Conservation (phyloP, 1,140 invertebrate species). For the Bombus pyrosoma region DNA sequence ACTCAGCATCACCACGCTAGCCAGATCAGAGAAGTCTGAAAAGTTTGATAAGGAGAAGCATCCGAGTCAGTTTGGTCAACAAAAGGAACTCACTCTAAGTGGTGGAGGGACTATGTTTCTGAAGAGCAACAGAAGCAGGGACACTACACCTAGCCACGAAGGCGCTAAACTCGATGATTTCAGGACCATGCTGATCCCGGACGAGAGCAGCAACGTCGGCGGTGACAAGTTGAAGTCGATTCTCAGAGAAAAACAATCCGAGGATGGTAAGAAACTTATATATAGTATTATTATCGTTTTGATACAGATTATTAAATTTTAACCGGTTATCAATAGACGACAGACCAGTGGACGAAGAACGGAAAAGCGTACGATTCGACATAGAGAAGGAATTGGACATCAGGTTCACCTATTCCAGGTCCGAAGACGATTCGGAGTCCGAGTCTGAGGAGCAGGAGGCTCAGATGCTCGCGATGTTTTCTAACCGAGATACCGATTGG, state of each 20-base stretch:
- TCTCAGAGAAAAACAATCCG: slow-evolving; percentile 86
- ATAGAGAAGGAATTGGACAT: slow-evolving; percentile 79
- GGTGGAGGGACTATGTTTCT: slow-evolving; percentile 88
- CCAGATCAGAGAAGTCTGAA: slow-evolving; percentile 64
- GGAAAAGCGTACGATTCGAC: slow-evolving; percentile 88
- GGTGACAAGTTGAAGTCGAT: slow-evolving; percentile 87
- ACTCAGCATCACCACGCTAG: slow-evolving; percentile 78
- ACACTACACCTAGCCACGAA: slow-evolving; percentile 75
- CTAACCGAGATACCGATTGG: slow-evolving; percentile 37
- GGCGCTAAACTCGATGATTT: slow-evolving; percentile 73
- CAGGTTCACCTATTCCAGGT: slow-evolving; percentile 81
- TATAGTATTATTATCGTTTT: slow-evolving; percentile 18
- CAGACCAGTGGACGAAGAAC: slow-evolving; percentile 85
- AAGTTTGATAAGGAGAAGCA: slow-evolving; percentile 77
- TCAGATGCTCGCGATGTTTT: slow-evolving; percentile 57
- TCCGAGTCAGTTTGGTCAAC: slow-evolving; percentile 70
- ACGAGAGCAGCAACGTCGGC: slow-evolving; percentile 55
- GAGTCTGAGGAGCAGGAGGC: slow-evolving; percentile 78
- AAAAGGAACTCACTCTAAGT: slow-evolving; percentile 79
- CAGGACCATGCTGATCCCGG: slow-evolving; percentile 52
- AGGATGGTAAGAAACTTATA: slow-evolving; percentile 77
- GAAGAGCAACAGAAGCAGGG: slow-evolving; percentile 85
- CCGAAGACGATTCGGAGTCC: slow-evolving; percentile 82
- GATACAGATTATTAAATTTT: not conserved
- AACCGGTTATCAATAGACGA: slow-evolving; percentile 69